phyloP scores from a whole-genome alignment of 1,140 invertebrate species.

The Spodoptera frugiperda region DNA sequence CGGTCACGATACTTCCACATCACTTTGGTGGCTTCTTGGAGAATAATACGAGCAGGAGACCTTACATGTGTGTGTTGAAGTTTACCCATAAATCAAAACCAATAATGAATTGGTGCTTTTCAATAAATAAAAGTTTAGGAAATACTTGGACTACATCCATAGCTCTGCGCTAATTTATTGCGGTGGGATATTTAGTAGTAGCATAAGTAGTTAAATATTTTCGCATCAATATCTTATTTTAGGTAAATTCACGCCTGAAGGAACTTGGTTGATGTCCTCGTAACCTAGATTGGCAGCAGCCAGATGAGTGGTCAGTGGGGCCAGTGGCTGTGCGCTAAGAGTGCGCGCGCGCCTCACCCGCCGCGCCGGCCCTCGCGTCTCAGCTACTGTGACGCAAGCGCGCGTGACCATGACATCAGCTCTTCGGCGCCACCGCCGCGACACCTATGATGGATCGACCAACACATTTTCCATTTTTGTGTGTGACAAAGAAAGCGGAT shows the following conservation, averaged over 20 bases:
- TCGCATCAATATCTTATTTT: constrained; percentile 12
- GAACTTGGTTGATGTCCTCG: constrained; percentile 25
- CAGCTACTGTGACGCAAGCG: constrained; percentile 57
- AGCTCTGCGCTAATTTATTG: background rate
- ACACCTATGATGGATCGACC: constrained; percentile 50
- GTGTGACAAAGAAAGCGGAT: constrained; percentile 42
- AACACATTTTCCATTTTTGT: constrained; percentile 49
- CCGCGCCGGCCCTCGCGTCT: constrained; percentile 12
- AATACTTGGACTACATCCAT: background rate
- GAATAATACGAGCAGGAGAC: background rate
- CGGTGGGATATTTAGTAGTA: background rate
- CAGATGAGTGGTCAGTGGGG: constrained; percentile 55
- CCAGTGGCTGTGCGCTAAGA: constrained; percentile 48
- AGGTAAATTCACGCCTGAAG: constrained; percentile 36
- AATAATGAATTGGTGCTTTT: constrained; percentile 3
- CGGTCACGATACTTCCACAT: constrained; percentile 25
- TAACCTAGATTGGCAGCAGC: constrained; percentile 52
- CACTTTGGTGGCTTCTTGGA: constrained; percentile 35
- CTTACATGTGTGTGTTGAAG: constrained; percentile 1
- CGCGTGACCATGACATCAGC: constrained; percentile 61
- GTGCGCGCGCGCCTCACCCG: constrained; percentile 15
- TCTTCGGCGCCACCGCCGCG: constrained; percentile 48
- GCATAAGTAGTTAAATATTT: background rate
- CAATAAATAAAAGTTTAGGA: constrained; percentile 15
- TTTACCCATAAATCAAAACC: constrained; percentile 38